Evolutionary conservation across 37 sponge, comb jelly and placozoan genomes (phyloP).

Genomic region (Diacarnus erythraeanus): DNA sequence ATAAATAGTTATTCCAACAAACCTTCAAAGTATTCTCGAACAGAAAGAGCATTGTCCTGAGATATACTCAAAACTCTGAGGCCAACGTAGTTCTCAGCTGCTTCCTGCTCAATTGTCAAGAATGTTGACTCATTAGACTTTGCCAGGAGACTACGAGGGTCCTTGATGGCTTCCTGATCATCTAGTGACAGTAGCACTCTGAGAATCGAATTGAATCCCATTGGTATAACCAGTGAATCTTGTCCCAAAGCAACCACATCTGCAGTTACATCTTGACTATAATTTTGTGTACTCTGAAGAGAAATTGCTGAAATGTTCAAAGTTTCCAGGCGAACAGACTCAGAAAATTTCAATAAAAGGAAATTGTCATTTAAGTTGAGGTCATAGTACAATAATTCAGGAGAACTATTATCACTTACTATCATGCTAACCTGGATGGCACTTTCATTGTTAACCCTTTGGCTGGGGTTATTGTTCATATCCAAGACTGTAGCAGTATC

Average conservation of each 20-base stretch:
- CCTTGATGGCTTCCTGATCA: slow-evolving; percentile 67
- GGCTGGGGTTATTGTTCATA: slow-evolving; percentile 61
- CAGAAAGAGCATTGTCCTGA: slow-evolving; percentile 31
- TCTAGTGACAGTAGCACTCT: slow-evolving; percentile 41
- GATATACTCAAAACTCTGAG: slow-evolving; percentile 22
- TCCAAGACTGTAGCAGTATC: slow-evolving; percentile 62
- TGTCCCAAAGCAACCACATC: slow-evolving; percentile 17
- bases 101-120: slow-evolving; percentile 29
- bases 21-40: slow-evolving; percentile 62
- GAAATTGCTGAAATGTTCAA: slow-evolving; percentile 53
- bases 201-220: slow-evolving; percentile 42
- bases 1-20: too few species aligned
- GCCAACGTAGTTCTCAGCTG: slow-evolving; percentile 54
- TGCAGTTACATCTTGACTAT: background rate
- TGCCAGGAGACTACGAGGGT: slow-evolving; percentile 39
- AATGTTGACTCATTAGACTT: slow-evolving; percentile 60
- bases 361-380: slow-evolving; percentile 77
- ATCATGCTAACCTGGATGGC: slow-evolving; percentile 44
- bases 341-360: slow-evolving; percentile 75
- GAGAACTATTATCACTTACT: slow-evolving; percentile 41
- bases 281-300: slow-evolving; percentile 25
- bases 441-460: slow-evolving; percentile 10
- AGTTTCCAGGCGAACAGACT: slow-evolving; percentile 66
- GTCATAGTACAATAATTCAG: slow-evolving; percentile 68
- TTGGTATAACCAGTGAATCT: slow-evolving; percentile 18